These are phyloP conservation scores for Aplochiton taeniatus DNA, from an alignment of 2,797 vertebrate species.

Conservation along the genomic window DNA sequence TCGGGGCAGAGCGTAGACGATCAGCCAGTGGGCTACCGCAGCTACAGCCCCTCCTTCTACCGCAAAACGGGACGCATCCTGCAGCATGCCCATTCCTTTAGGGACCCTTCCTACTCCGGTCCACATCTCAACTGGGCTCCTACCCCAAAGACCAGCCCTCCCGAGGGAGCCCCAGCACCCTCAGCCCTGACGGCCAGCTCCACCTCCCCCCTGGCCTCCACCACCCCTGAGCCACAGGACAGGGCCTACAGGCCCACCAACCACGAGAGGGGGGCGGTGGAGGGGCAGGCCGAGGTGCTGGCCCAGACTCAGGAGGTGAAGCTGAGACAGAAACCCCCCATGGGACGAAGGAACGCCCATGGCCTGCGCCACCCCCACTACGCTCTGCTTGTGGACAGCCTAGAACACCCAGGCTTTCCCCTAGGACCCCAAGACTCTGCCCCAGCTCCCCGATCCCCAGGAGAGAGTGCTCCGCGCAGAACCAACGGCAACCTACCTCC, in stretches of 20 bases:
- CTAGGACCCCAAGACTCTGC: conserved; percentile 59
- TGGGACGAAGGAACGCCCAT: conserved; percentile 80
- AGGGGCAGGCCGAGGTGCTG: conserved; percentile 69
- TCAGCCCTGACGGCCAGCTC: conserved; percentile 33
- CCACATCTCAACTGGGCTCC: conserved; percentile 78
- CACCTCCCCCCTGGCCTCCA: conserved; percentile 32
- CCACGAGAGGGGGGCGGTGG: conserved; percentile 75
- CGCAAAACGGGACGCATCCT: conserved; percentile 90
- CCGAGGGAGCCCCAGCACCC: conserved; percentile 46
- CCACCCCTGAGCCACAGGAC: conserved; percentile 66
- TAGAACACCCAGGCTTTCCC: conserved; percentile 77
- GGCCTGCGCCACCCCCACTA: conserved; percentile 84
- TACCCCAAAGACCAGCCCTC: conserved; percentile 71
- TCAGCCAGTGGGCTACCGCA: conserved; percentile 91
- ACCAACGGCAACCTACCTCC: conserved; percentile 80
- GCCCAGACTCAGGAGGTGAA: conserved; percentile 87
- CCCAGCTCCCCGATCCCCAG: conserved; percentile 33
- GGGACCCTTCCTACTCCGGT: conserved; percentile 88
- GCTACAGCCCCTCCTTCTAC: conserved; percentile 96
- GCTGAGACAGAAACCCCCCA: conserved; percentile 91
- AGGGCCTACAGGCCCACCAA: conserved; percentile 70
- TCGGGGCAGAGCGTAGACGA: conserved; percentile 82
- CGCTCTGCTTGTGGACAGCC: conserved; percentile 79
- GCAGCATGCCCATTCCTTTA: conserved; percentile 89
- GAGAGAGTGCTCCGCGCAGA: conserved; percentile 60